Percentiles rank a stretch among this genome's conserved stretches.
These are phyloP conservation scores for Yponomeuta cagnagella DNA, from an alignment of 2,888 invertebrate genomes.

Conservation along the genomic window DNA sequence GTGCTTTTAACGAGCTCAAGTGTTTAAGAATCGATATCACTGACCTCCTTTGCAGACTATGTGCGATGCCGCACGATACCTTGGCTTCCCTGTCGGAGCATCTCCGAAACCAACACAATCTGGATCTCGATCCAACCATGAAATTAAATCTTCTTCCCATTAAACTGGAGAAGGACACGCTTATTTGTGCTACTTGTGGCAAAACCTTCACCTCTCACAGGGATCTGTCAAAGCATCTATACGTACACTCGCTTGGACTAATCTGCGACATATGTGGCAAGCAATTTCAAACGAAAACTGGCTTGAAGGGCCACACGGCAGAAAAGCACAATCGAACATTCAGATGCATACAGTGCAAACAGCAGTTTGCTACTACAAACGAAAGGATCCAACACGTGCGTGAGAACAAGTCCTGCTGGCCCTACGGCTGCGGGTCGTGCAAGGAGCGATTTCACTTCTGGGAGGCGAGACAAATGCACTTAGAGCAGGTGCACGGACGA, in stretches of 20 bases:
- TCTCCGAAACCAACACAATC: slow-evolving; percentile 10
- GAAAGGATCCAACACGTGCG: slow-evolving; percentile 13
- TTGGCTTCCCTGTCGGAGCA: slow-evolving; percentile 15
- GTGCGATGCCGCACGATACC: slow-evolving; percentile 1
- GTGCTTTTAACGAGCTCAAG: not conserved
- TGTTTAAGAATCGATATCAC: slow-evolving; percentile 17
- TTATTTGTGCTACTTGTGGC: slow-evolving; percentile 7
- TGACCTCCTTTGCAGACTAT: slow-evolving; percentile 16
- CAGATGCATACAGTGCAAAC: slow-evolving; percentile 17
- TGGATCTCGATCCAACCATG: not conserved
- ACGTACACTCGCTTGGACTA: not conserved
- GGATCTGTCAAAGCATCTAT: slow-evolving; percentile 1
- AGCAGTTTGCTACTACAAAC: slow-evolving; percentile 14
- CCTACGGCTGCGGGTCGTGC: slow-evolving; percentile 15
- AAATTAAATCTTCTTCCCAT: slow-evolving; percentile 7
- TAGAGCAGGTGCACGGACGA: slow-evolving; percentile 12
- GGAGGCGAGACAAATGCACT: slow-evolving; percentile 11
- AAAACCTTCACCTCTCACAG: not conserved
- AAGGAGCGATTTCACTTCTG: slow-evolving; percentile 17
- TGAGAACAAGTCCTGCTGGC: slow-evolving; percentile 8
- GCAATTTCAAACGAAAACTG: slow-evolving; percentile 15
- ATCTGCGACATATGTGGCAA: slow-evolving; percentile 19
- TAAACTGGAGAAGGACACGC: slow-evolving; percentile 1
- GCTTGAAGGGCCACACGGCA: slow-evolving; percentile 9
- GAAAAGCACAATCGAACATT: not conserved